Evolutionary conservation across 2,113 vertebrate genomes (phyloP).

Genomic region (Tachycineta bicolor): DNA sequence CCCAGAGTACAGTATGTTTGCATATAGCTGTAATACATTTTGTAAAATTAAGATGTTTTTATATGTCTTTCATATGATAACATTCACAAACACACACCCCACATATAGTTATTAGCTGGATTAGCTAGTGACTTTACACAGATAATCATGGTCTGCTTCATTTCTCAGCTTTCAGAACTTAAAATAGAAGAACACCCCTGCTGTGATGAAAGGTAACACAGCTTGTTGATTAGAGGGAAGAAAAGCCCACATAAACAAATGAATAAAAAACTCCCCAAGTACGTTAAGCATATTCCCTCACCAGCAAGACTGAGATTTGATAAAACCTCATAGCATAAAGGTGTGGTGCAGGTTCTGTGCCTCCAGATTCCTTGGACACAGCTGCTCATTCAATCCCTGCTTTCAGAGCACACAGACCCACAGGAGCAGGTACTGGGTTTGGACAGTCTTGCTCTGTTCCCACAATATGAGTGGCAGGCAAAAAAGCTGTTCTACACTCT

Average conservation of each 20-base stretch:
- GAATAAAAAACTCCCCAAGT: background rate
- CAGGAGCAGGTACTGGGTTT: background rate
- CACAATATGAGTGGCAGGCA: rapidly evolving
- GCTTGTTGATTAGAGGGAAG: background rate
- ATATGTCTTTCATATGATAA: background rate
- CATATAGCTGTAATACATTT: background rate
- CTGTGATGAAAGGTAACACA: conserved; percentile 12
- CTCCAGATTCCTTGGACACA: background rate
- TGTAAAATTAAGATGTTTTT: background rate
- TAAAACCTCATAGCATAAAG: background rate
- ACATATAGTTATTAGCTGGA: background rate
- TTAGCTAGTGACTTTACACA: background rate
- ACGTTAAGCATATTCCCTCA: background rate
- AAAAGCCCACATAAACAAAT: background rate
- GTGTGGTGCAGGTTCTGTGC: background rate
- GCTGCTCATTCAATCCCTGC: background rate
- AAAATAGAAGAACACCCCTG: background rate
- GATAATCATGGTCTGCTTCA: background rate
- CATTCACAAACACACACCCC: background rate
- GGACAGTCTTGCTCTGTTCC: background rate
- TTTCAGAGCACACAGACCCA: background rate
- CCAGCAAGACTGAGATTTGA: background rate
- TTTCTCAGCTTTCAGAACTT: background rate
- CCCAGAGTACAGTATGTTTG: background rate
- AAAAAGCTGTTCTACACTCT: background rate